Evolutionary conservation across 2,888 invertebrate species (phyloP).

Genomic region (Torymus tubicola): DNA sequence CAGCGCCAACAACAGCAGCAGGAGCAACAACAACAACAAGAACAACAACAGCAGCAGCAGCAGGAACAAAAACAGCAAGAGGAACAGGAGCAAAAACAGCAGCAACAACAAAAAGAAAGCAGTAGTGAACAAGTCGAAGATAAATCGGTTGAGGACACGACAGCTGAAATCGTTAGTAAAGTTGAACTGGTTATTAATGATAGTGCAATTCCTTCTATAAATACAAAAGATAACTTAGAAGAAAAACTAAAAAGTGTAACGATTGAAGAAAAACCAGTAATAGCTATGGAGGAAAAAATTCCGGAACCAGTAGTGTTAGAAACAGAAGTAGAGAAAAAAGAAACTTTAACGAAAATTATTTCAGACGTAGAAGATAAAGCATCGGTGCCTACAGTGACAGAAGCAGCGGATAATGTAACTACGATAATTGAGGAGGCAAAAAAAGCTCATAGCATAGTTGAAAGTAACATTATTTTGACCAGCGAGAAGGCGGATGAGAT

Average conservation of each 20-base stretch:
- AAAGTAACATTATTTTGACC: not conserved
- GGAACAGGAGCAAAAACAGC: constrained; percentile 16
- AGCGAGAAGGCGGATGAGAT: constrained; percentile 31
- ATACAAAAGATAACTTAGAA: constrained; percentile 25
- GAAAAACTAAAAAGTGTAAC: constrained; percentile 12
- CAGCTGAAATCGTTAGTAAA: constrained; percentile 11
- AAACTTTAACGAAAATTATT: constrained; percentile 12
- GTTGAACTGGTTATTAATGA: constrained; percentile 9
- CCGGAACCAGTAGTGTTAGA: constrained; percentile 13
- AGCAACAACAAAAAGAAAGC: not conserved
- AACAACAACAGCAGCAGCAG: constrained; percentile 10
- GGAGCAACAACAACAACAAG: constrained; percentile 28
- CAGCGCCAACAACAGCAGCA: constrained; percentile 28
- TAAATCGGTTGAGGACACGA: not conserved
- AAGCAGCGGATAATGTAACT: not conserved
- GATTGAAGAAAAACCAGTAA: constrained; percentile 4
- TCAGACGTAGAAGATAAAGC: constrained; percentile 24
- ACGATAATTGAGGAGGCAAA: not conserved
- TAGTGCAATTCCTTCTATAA: not conserved
- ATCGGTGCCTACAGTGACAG: not conserved
- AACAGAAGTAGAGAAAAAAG: constrained; percentile 21
- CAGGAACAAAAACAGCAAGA: constrained; percentile 44
- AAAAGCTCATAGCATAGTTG: constrained; percentile 11
- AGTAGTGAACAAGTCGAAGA: not conserved
- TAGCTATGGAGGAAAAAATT: constrained; percentile 18